Percentiles rank a stretch among this genome's conserved stretches.
phyloP scores from a whole-genome alignment of 2,888 invertebrate genomes.

The Autographa pulchrina region DNA sequence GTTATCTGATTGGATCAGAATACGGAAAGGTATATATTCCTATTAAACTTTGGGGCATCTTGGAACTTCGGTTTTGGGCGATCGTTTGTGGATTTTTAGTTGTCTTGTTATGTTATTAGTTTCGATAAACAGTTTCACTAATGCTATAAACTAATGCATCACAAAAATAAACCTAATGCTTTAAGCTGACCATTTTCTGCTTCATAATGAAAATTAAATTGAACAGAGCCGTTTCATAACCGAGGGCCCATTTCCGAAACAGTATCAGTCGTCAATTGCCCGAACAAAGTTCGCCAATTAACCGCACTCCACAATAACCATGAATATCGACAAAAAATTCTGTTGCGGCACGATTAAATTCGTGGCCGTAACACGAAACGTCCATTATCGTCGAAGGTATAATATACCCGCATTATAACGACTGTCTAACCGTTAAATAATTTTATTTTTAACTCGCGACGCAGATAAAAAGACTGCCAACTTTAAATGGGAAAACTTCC shows the following conservation, averaged over 20 bases:
- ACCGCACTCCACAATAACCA: conserved; percentile 57
- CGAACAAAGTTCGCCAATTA: conserved; percentile 68
- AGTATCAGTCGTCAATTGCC: conserved; percentile 62
- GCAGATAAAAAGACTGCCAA: conserved; percentile 57
- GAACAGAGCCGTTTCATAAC: conserved; percentile 47
- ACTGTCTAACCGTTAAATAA: conserved; percentile 60
- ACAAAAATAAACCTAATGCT: not conserved
- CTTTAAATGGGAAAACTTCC: conserved; percentile 62
- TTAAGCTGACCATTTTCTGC: conserved; percentile 27
- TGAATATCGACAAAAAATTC: conserved; percentile 60
- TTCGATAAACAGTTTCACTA: not conserved
- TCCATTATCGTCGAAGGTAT: conserved; percentile 63
- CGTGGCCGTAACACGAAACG: conserved; percentile 63
- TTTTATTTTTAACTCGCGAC: conserved; percentile 61
- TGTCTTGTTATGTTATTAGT: not conserved
- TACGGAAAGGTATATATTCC: conserved; percentile 19
- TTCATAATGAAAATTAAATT: conserved; percentile 54
- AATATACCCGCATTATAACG: conserved; percentile 54
- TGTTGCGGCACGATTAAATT: conserved; percentile 62
- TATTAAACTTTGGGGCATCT: conserved; percentile 18
- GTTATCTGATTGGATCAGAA: conserved; percentile 45
- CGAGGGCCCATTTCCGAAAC: conserved; percentile 48
- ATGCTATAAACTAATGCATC: not conserved
- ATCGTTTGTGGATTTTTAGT: conserved; percentile 6
- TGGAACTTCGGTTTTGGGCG: conserved; percentile 1